phyloP scores from a whole-genome alignment of 2,888 invertebrate species.

The Theodoxus fluviatilis region DNA sequence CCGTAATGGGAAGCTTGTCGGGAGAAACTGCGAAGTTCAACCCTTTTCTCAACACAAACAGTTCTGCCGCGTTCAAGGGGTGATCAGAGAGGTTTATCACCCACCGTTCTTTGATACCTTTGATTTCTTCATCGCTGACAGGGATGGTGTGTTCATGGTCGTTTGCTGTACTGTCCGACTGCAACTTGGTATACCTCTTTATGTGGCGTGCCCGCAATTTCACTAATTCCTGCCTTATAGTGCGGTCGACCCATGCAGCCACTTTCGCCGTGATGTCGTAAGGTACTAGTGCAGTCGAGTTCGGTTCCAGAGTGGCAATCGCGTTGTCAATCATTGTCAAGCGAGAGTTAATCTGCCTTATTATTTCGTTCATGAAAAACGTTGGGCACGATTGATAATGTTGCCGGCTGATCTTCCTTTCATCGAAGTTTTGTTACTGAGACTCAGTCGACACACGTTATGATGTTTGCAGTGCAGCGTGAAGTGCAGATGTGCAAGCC shows the following conservation, averaged over 20 bases:
- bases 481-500: no score
- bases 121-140: conserved; percentile 4
- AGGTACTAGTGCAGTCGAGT: not conserved
- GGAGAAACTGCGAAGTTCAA: not conserved
- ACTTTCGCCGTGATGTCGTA: not conserved
- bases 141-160: not conserved
- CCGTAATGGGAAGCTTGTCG: conserved; percentile 10
- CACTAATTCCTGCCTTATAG: conserved; percentile 5
- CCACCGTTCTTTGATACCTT: not conserved
- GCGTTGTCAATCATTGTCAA: conserved; percentile 1
- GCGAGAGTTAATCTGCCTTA: conserved; percentile 1
- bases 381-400: conserved; percentile 9
- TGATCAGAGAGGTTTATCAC: not conserved
- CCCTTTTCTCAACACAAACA: conserved; percentile 4
- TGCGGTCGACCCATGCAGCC: not conserved
- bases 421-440: no score
- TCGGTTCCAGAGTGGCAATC: not conserved
- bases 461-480: no score
- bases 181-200: not conserved
- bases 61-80: not conserved
- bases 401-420: not conserved
- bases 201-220: no score
- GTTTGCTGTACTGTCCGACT: not conserved
- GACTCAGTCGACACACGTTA: no score
- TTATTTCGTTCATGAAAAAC: not conserved